A percentile compares a stretch with the other conserved stretches of the same genome.
phyloP scores from a whole-genome alignment of 2,113 vertebrate genomes.

The Talpa occidentalis region DNA sequence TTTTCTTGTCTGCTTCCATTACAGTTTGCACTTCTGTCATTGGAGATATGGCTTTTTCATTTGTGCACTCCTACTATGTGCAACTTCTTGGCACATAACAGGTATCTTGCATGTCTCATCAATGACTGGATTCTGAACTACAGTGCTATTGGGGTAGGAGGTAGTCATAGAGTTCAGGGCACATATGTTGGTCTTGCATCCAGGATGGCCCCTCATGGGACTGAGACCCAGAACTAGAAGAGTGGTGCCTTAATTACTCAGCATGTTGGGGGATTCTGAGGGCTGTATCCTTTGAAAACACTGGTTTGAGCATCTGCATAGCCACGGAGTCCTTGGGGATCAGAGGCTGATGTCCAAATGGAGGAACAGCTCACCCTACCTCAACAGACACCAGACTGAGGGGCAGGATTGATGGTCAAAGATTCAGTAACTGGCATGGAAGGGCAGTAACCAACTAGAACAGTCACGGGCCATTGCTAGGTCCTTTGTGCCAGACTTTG shows the following conservation, averaged over 20 bases:
- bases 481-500: neutral
- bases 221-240: neutral
- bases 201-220: neutral
- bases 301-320: neutral
- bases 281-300: neutral
- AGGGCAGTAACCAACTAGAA: neutral
- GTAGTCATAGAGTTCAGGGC: neutral
- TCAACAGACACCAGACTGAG: neutral
- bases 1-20: neutral
- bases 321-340: neutral
- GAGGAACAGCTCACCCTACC: fast-evolving
- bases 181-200: neutral
- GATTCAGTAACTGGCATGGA: neutral
- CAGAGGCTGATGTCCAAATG: neutral
- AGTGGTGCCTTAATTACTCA: neutral
- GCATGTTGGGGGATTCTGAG: neutral
- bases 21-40: neutral
- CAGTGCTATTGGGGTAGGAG: neutral
- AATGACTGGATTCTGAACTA: neutral
- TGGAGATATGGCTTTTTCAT: neutral
- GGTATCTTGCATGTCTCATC: no score
- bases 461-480: neutral
- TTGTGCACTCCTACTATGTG: neutral
- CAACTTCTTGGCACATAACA: neutral
- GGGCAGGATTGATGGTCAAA: neutral